These are phyloP conservation scores for Frieseomelitta varia DNA, from an alignment of 1,140 invertebrate genomes.

Conservation along the genomic window DNA sequence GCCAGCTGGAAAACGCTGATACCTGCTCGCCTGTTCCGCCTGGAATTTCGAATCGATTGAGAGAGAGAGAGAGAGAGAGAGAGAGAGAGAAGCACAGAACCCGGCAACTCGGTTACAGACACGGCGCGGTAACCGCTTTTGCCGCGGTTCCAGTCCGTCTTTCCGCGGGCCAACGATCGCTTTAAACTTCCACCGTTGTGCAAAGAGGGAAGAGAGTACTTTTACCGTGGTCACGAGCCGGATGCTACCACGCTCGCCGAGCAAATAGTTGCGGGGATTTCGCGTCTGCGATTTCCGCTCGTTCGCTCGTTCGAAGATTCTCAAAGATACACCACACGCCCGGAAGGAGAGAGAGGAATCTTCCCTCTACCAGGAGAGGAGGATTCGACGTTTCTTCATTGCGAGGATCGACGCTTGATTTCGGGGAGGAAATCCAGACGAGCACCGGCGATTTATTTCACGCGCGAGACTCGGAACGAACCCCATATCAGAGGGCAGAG, in stretches of 20 bases:
- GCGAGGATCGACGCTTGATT: too few relatives aligned
- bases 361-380: not conserved
- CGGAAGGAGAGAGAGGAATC: not conserved
- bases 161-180: conserved; percentile 39
- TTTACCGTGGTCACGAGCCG: conserved; percentile 37
- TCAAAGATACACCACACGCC: not conserved
- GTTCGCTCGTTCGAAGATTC: not conserved
- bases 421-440: too few relatives aligned
- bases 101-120: conserved; percentile 22
- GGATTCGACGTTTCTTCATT: not conserved
- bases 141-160: conserved; percentile 8
- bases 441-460: too few relatives aligned
- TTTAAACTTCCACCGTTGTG: conserved; percentile 27
- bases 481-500: too few relatives aligned
- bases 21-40: not conserved
- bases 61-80: not conserved
- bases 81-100: not conserved
- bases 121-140: not conserved
- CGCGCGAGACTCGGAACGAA: too few relatives aligned
- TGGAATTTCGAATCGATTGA: conserved; percentile 37
- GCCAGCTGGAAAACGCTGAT: conserved; percentile 38
- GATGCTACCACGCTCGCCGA: conserved; percentile 21
- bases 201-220: not conserved
- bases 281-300: not conserved
- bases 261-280: conserved; percentile 35